Evolutionary conservation across 1,140 invertebrate species (phyloP).

Genomic region (Penaeus japonicus): DNA sequence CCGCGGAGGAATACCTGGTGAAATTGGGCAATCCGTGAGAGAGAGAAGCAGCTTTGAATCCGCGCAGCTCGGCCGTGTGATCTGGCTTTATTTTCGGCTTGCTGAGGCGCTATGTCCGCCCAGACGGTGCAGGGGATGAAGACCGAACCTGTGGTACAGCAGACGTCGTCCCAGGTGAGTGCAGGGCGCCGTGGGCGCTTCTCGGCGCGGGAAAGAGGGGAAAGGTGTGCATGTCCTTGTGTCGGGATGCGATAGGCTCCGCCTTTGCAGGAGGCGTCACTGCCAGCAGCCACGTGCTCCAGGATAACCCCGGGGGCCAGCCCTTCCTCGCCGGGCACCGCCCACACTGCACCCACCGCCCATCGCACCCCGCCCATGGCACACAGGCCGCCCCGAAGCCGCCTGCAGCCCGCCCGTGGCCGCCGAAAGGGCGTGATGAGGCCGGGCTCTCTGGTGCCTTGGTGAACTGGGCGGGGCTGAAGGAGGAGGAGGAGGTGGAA

Average conservation of each 20-base stretch:
- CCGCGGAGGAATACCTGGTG: slow-evolving; percentile 44
- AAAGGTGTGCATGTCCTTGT: slow-evolving; percentile 6
- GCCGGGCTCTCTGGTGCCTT: not conserved
- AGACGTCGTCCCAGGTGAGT: slow-evolving; percentile 29
- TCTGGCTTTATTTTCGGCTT: not conserved
- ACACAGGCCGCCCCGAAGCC: not conserved
- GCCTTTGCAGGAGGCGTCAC: slow-evolving; percentile 53
- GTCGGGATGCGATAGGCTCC: slow-evolving; percentile 41
- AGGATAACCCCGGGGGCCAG: slow-evolving; percentile 36
- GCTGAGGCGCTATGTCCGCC: slow-evolving; percentile 11
- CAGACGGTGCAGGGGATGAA: slow-evolving; percentile 29
- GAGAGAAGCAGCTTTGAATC: slow-evolving; percentile 40
- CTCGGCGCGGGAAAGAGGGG: not conserved
- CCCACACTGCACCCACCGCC: slow-evolving; percentile 13
- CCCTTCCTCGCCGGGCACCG: slow-evolving; percentile 39
- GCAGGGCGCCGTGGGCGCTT: not conserved
- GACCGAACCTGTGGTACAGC: slow-evolving; percentile 38
- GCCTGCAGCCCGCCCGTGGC: not conserved
- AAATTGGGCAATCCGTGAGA: slow-evolving; percentile 32
- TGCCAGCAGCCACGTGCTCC: slow-evolving; percentile 44
- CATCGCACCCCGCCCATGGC: not conserved
- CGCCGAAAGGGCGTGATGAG: not conserved
- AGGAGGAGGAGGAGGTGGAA: slow-evolving; percentile 10
- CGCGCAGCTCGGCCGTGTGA: slow-evolving; percentile 10
- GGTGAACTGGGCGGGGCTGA: slow-evolving; percentile 43